Evolutionary conservation across 2,888 invertebrate species (phyloP).

Genomic region (Panorpa germanica): DNA sequence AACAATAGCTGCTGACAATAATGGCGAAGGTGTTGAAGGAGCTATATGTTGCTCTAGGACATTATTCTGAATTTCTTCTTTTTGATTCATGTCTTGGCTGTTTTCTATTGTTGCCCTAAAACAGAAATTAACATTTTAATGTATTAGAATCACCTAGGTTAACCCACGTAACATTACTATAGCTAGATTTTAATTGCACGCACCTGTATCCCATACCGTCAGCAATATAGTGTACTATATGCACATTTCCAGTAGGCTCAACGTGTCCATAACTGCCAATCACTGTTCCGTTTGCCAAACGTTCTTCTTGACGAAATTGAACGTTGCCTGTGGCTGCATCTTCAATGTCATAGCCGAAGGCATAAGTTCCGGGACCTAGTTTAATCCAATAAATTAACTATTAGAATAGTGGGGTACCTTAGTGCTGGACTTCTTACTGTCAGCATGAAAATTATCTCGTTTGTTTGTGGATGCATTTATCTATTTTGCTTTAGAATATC

Average conservation of each 20-base stretch:
- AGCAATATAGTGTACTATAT: conserved; percentile 40
- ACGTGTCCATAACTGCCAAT: conserved; percentile 53
- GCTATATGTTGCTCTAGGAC: neutral
- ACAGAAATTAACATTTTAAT: neutral
- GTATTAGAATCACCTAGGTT: too few relatives aligned
- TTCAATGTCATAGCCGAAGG: conserved; percentile 51
- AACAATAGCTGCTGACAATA: neutral
- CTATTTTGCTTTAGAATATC: too few relatives aligned
- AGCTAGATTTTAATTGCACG: too few relatives aligned
- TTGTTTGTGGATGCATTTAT: neutral
- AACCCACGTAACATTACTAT: too few relatives aligned
- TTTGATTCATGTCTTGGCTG: conserved; percentile 1
- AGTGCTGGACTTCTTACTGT: too few relatives aligned
- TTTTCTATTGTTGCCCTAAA: neutral
- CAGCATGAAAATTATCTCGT: neutral
- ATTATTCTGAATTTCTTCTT: neutral
- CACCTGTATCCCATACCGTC: conserved; percentile 49
- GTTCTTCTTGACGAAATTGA: conserved; percentile 52
- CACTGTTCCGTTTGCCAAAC: conserved; percentile 49
- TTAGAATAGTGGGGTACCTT: neutral
- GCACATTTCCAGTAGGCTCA: conserved; percentile 38
- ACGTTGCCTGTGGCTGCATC: conserved; percentile 42
- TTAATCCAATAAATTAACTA: conserved; percentile 2
- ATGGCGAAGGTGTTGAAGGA: conserved; percentile 4
- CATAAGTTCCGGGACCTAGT: conserved; percentile 41